Base-by-base conservation (phyloP, 2,888 invertebrate genomes). In the Chorisops tibialis region DNA sequence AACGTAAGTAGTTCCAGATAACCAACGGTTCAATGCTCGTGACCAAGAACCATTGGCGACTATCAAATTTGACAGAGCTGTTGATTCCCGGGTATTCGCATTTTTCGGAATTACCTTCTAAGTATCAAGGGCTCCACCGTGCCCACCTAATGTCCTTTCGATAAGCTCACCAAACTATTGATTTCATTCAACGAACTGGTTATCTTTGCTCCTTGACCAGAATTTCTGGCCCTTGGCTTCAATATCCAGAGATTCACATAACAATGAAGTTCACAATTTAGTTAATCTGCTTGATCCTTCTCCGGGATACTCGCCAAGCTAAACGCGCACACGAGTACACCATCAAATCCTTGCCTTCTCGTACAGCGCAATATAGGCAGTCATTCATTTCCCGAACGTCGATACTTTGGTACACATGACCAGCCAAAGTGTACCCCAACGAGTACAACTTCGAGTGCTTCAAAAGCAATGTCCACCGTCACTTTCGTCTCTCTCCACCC, bases 21-120 rank as follows among this genome's bases (percentile, higher is more conserved):
- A 91, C 90, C 37, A 96, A 79, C 0, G 96, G 96, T 73, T 93
- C 91, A 71, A 91, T 90, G 75, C 88, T 91, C 0, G 95, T 93
- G 21, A 96, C 88, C 66, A 96, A 79, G 79, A 96, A 96, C 96
- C 96, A 96, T 78, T 96, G 96, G 5, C 96, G 84, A 69, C 96
- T 95, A 78, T 96, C 96, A 74, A 96, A 96, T 80, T 96, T 96
- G 1, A 94, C 94, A 71, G 49, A 94, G 85, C 59, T 96, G 79
- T 0, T 96, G 96, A 64, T 87, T 85, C 80, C 96, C 95, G 93
- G 19, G 24, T n/a, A 41, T 41, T 41, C 7, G 4, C n/a, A 11
- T 3, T 5, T 16, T 41, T 5, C 41, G n/a, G n/a, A n/a, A n/a
- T 41, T 16, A 12, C 4, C 7, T n/a, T n/a, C n/a, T n/a, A n/a